These are phyloP conservation scores for Conops quadrifasciatus DNA, from an alignment of 2,888 invertebrate species.

Conservation along the genomic window DNA sequence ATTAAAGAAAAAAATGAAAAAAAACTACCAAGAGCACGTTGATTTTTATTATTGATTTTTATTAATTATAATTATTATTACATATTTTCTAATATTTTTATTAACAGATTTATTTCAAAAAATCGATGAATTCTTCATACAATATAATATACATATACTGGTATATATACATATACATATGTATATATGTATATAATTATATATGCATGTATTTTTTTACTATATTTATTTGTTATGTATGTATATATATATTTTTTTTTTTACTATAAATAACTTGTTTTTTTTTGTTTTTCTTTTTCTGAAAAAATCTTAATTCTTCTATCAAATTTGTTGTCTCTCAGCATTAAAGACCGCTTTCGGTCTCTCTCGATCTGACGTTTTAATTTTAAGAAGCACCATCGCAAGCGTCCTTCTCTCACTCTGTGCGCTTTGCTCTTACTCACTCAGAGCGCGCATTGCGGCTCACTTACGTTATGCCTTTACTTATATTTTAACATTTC, in stretches of 20 bases:
- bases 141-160: slow-evolving; percentile 30
- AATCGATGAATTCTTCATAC: slow-evolving; percentile 54
- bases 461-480: too few relatives aligned
- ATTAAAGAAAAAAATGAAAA: too few relatives aligned
- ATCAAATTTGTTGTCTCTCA: background rate
- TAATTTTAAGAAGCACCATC: too few relatives aligned
- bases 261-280: background rate
- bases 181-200: slow-evolving; percentile 17
- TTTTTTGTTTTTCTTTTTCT: background rate
- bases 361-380: too few relatives aligned
- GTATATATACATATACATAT: slow-evolving; percentile 16
- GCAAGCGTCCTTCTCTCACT: too few relatives aligned
- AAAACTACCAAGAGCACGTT: background rate
- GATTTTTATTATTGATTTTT: too few relatives aligned
- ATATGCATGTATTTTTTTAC: slow-evolving; percentile 3
- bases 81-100: slow-evolving; percentile 52
- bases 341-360: background rate
- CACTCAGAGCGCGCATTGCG: too few relatives aligned
- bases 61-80: too few relatives aligned
- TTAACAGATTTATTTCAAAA: slow-evolving; percentile 61
- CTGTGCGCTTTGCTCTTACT: too few relatives aligned
- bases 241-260: slow-evolving; percentile 5
- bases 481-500: too few relatives aligned
- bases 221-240: slow-evolving; percentile 3
- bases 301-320: slow-evolving; percentile 13